These are phyloP conservation scores for Cataglyphis altisquamis DNA, from an alignment of 2,888 invertebrate species.

Conservation along the genomic window DNA sequence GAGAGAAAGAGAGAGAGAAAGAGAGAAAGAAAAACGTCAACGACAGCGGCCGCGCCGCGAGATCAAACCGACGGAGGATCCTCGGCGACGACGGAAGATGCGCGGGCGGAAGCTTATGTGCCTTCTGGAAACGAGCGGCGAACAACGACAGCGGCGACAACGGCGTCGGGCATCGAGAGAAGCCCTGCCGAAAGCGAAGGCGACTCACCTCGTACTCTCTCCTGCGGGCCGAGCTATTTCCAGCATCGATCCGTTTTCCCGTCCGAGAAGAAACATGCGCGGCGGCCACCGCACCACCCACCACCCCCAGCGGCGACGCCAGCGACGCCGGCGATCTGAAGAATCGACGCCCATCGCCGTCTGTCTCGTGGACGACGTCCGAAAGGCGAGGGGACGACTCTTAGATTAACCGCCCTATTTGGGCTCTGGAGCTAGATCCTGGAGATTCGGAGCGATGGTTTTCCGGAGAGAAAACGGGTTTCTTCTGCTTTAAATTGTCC, in stretches of 20 bases:
- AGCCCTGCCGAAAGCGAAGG: slow-evolving; percentile 82
- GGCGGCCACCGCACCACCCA: slow-evolving; percentile 49
- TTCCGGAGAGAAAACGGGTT: no score
- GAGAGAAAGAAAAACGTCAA: neutral
- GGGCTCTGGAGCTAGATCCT: neutral
- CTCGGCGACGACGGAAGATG: slow-evolving; percentile 7
- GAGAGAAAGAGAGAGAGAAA: neutral
- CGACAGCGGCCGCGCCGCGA: slow-evolving; percentile 22
- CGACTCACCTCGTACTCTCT: slow-evolving; percentile 84
- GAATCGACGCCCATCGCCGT: neutral
- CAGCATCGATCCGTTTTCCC: slow-evolving; percentile 84
- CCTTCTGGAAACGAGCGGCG: slow-evolving; percentile 33
- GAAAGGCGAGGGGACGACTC: slow-evolving; percentile 32
- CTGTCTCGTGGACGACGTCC: neutral
- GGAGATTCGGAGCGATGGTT: neutral
- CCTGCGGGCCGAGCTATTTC: slow-evolving; percentile 84
- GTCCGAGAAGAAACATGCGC: slow-evolving; percentile 75
- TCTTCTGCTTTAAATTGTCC: neutral
- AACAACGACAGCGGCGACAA: neutral
- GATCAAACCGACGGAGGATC: neutral
- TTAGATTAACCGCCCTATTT: neutral
- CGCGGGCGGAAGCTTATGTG: slow-evolving; percentile 1
- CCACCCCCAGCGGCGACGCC: slow-evolving; percentile 31
- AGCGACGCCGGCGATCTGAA: slow-evolving; percentile 44
- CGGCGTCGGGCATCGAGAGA: slow-evolving; percentile 56